Evolutionary conservation across 2,888 invertebrate genomes (phyloP).

Genomic region (Pyrocoelia pectoralis): DNA sequence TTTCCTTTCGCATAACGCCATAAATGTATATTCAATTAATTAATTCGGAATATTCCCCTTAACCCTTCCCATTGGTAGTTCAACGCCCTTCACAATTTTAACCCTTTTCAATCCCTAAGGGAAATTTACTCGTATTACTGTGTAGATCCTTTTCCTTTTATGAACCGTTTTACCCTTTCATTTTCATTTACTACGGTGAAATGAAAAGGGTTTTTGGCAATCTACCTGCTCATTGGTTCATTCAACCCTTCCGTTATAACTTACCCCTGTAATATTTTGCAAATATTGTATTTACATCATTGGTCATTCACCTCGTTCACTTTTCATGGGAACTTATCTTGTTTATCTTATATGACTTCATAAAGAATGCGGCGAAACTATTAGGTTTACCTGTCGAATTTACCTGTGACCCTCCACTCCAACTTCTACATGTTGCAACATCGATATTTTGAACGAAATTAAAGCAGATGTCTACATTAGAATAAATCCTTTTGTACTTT

Average conservation of each 20-base stretch:
- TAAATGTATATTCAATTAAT: conserved; percentile 39
- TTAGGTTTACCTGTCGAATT: conserved; percentile 27
- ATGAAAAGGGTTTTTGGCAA: conserved; percentile 43
- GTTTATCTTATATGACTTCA: not conserved
- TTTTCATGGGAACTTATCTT: conserved; percentile 26
- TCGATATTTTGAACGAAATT: too few relatives aligned
- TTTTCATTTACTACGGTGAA: conserved; percentile 42
- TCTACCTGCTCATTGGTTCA: conserved; percentile 46
- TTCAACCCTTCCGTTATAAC: conserved; percentile 39
- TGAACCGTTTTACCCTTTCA: conserved; percentile 43
- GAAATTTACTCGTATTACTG: conserved; percentile 21
- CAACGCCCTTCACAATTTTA: too few relatives aligned
- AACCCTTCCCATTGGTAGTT: conserved; percentile 46
- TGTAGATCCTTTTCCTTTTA: conserved; percentile 30
- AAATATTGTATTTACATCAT: conserved; percentile 33
- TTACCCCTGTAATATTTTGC: conserved; percentile 35
- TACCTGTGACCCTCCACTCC: conserved; percentile 25
- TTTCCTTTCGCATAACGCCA: conserved; percentile 13
- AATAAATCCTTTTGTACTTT: conserved; percentile 6
- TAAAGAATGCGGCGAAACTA: too few relatives aligned
- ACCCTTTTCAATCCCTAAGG: conserved; percentile 32
- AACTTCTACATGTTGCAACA: too few relatives aligned
- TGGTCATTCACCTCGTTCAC: conserved; percentile 48
- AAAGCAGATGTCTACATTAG: conserved; percentile 12
- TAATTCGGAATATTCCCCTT: conserved; percentile 47